Evolutionary conservation across 2,797 vertebrate species (phyloP).

Genomic region (Rousettus madagascariensis): DNA sequence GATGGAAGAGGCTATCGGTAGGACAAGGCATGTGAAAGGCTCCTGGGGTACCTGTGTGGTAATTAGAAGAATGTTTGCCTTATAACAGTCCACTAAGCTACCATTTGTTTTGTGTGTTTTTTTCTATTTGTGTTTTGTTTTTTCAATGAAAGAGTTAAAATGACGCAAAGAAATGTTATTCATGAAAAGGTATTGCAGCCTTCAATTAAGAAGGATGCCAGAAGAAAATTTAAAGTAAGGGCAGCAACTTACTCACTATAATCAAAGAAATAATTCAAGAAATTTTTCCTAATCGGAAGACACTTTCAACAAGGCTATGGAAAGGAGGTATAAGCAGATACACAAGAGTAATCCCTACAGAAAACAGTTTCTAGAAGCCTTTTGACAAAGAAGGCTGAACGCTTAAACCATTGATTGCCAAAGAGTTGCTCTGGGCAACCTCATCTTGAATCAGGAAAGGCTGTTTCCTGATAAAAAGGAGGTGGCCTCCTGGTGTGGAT

Average conservation of each 20-base stretch:
- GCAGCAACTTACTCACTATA: not conserved
- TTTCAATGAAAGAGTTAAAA: slow-evolving; percentile 38
- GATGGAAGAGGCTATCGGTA: not conserved
- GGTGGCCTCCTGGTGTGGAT: not conserved
- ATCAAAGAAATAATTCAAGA: slow-evolving; percentile 17
- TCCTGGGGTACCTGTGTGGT: not conserved
- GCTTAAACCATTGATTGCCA: not conserved
- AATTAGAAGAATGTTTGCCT: not conserved
- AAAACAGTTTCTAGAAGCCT: slow-evolving; percentile 21
- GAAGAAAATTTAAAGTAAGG: not conserved
- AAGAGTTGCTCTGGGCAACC: slow-evolving; percentile 22
- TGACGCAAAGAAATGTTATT: not conserved
- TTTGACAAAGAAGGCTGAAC: not conserved
- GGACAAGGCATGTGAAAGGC: not conserved
- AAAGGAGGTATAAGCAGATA: not conserved
- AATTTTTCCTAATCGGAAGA: slow-evolving; percentile 5
- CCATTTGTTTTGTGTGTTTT: not conserved
- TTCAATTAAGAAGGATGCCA: slow-evolving; percentile 2
- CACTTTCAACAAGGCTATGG: not conserved
- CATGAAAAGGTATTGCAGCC: not conserved
- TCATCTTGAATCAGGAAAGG: not conserved
- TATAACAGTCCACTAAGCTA: not conserved
- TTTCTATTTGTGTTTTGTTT: not conserved
- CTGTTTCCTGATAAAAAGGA: not conserved
- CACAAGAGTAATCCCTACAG: not conserved